phyloP scores from a whole-genome alignment of 2,888 invertebrate genomes.

The Cerastis leucographa region DNA sequence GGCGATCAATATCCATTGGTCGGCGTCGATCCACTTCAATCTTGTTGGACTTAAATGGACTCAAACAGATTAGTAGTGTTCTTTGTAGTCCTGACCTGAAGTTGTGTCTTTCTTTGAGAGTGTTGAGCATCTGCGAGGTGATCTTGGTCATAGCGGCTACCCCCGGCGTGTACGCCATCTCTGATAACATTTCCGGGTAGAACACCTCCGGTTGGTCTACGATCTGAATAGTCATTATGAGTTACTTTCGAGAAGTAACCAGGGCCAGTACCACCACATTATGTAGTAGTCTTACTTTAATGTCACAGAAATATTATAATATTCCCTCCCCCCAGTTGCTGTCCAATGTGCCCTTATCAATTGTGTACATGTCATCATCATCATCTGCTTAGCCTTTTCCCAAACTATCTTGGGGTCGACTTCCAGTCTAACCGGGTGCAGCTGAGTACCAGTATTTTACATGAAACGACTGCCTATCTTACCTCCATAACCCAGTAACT shows the following conservation, averaged over 20 bases:
- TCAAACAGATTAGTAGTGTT: background rate
- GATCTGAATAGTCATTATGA: slow-evolving; percentile 66
- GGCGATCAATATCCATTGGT: background rate
- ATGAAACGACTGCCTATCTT: too few relatives aligned
- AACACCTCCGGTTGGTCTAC: slow-evolving; percentile 76
- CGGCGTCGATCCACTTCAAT: background rate
- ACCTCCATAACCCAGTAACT: too few relatives aligned
- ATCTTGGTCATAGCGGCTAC: slow-evolving; percentile 85
- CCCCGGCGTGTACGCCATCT: slow-evolving; percentile 76
- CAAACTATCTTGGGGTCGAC: too few relatives aligned
- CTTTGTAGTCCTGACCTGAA: slow-evolving; percentile 73
- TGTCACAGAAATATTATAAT: background rate
- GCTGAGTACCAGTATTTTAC: too few relatives aligned
- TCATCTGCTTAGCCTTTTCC: too few relatives aligned
- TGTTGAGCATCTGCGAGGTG: slow-evolving; percentile 77
- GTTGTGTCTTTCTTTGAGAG: slow-evolving; percentile 81
- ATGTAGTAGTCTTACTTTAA: background rate
- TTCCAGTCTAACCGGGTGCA: too few relatives aligned
- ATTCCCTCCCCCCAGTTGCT: background rate
- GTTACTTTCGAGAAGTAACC: background rate
- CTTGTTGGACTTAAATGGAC: background rate
- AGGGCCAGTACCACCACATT: background rate
- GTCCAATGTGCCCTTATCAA: background rate
- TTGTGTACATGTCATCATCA: too few relatives aligned
- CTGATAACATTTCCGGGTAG: slow-evolving; percentile 76